phyloP scores from a whole-genome alignment of 92 coral and sea anemone species.

The Porites evermanni region DNA sequence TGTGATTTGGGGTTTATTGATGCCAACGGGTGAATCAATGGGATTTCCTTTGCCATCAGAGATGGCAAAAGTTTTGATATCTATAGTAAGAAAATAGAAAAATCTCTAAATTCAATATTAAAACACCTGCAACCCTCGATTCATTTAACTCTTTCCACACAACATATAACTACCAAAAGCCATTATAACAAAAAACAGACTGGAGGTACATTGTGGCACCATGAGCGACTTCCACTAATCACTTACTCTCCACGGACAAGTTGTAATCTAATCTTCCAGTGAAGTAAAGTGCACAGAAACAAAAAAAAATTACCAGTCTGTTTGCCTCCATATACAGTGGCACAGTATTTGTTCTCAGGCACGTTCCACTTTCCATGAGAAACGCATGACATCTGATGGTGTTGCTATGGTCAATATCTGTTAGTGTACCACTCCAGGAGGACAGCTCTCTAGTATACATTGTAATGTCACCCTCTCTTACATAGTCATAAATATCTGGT shows the following conservation, averaged over 20 bases:
- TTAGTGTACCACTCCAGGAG: slow-evolving; percentile 80
- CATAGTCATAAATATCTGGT: slow-evolving; percentile 85
- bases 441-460: slow-evolving; percentile 73
- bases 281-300: neutral
- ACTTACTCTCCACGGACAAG: too few relatives aligned
- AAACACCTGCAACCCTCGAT: too few relatives aligned
- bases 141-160: too few relatives aligned
- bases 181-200: too few relatives aligned
- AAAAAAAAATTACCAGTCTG: slow-evolving; percentile 71
- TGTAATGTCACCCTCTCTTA: slow-evolving; percentile 79
- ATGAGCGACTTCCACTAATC: too few relatives aligned
- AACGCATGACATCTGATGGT: slow-evolving; percentile 85
- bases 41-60: slow-evolving; percentile 78
- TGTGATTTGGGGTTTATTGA: slow-evolving; percentile 90
- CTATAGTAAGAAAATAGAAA: slow-evolving; percentile 37
- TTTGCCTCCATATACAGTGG: slow-evolving; percentile 95
- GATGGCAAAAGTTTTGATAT: slow-evolving; percentile 81
- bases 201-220: too few relatives aligned
- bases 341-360: slow-evolving; percentile 86
- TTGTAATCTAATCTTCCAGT: neutral
- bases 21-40: slow-evolving; percentile 87
- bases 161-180: too few relatives aligned
- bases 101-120: neutral
- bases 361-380: slow-evolving; percentile 82
- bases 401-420: slow-evolving; percentile 67